Percentiles rank a stretch among this genome's conserved stretches.
These are phyloP conservation scores for Pipistrellus pygmaeus DNA, from an alignment of 2,797 vertebrate species.

Conservation along the genomic window DNA sequence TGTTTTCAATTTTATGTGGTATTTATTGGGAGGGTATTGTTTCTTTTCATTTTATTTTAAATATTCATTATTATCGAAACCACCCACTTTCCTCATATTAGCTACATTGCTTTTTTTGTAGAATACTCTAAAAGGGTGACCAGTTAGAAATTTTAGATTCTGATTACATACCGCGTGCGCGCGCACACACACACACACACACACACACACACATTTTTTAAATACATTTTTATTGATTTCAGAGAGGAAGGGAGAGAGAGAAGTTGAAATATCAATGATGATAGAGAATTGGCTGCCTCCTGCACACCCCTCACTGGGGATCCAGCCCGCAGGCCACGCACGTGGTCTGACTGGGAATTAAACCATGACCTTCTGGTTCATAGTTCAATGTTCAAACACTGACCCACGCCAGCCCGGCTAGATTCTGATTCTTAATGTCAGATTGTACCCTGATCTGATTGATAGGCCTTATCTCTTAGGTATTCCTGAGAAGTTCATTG, in stretches of 20 bases:
- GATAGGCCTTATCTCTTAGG: background rate
- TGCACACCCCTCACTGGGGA: too few species aligned
- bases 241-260: too few species aligned
- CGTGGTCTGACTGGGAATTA: too few species aligned
- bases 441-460: background rate
- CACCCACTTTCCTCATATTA: background rate
- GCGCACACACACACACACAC: too few species aligned
- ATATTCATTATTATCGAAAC: background rate
- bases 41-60: conserved; percentile 45
- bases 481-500: background rate
- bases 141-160: background rate
- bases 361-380: too few species aligned
- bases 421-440: background rate
- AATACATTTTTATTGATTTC: too few species aligned
- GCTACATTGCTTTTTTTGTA: conserved; percentile 36
- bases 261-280: too few species aligned
- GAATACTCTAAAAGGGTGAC: background rate
- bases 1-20: conserved; percentile 1
- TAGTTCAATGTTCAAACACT: too few species aligned
- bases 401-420: too few species aligned
- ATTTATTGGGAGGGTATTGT: background rate
- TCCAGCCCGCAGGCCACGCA: too few species aligned
- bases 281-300: too few species aligned
- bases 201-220: too few species aligned
- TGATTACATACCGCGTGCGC: background rate